These are phyloP conservation scores for Protophormia terraenovae DNA, from an alignment of 2,888 invertebrate species.

Conservation along the genomic window DNA sequence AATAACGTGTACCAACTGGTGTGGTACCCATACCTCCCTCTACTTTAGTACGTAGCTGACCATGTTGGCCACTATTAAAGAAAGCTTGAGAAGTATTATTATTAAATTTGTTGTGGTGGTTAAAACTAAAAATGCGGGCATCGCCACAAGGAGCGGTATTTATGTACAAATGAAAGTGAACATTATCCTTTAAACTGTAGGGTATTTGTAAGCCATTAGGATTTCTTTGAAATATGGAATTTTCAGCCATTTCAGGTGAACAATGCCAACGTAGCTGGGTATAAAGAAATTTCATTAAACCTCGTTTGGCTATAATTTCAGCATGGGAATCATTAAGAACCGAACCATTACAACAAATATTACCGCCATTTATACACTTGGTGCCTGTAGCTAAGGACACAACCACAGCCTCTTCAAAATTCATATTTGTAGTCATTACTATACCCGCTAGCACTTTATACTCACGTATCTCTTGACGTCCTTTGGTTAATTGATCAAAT, in stretches of 20 bases:
- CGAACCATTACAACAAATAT: conserved; percentile 45
- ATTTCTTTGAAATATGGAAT: conserved; percentile 45
- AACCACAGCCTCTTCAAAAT: conserved; percentile 37
- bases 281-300: conserved; percentile 55
- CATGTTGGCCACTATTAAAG: conserved; percentile 82
- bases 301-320: conserved; percentile 51
- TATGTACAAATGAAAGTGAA: conserved; percentile 61
- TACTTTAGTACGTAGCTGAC: conserved; percentile 95
- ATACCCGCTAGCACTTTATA: conserved; percentile 56
- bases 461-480: not conserved
- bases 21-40: conserved; percentile 98
- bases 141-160: conserved; percentile 60
- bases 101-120: not conserved
- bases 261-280: conserved; percentile 17
- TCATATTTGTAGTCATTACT: conserved; percentile 47
- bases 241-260: not conserved
- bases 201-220: conserved; percentile 8
- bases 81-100: conserved; percentile 83
- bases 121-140: conserved; percentile 41
- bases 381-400: conserved; percentile 56
- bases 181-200: conserved; percentile 22
- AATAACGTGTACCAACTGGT: conserved; percentile 89
- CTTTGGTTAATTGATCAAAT: not conserved
- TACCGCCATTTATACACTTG: conserved; percentile 55
- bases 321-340: conserved; percentile 60